Conservation (phyloP, 64 coral and sea anemone species). For the Astreopora myriophthalma region DNA sequence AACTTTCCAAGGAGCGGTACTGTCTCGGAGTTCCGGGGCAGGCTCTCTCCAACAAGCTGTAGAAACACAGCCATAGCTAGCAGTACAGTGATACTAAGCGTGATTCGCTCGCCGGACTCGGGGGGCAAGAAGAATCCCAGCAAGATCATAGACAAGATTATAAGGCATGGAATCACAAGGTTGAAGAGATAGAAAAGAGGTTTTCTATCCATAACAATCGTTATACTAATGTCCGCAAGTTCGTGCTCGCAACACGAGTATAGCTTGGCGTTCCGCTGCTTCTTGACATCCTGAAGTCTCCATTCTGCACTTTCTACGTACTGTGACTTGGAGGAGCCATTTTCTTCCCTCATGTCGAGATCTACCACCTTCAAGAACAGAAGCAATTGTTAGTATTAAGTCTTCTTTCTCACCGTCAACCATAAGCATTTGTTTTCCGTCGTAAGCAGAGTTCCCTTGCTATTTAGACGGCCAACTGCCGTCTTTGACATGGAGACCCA, state of each 20-base stretch:
- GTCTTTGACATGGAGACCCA: too few species aligned
- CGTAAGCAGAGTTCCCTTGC: too few species aligned
- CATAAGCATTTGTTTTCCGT: too few species aligned
- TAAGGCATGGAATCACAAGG: constrained; percentile 77
- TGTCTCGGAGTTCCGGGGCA: constrained; percentile 85
- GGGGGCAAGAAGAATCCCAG: constrained; percentile 84
- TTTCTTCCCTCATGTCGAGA: constrained; percentile 76
- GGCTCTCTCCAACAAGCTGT: constrained; percentile 85
- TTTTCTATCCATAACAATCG: constrained; percentile 70
- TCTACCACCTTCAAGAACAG: constrained; percentile 45
- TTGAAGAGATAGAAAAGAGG: constrained; percentile 90
- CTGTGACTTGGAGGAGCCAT: constrained; percentile 61
- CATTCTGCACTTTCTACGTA: constrained; percentile 88
- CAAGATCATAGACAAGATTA: constrained; percentile 74
- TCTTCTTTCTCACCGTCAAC: too few species aligned
- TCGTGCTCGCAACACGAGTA: constrained; percentile 73
- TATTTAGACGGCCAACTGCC: too few species aligned
- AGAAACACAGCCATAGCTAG: constrained; percentile 92
- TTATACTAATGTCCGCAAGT: constrained; percentile 65
- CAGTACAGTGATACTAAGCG: constrained; percentile 79
- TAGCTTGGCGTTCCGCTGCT: constrained; percentile 45
- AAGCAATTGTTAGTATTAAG: not conserved
- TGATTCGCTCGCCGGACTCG: constrained; percentile 85
- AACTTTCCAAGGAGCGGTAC: constrained; percentile 80
- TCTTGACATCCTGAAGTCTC: constrained; percentile 53